Evolutionary conservation across 2,888 invertebrate genomes (phyloP).

Genomic region (Griposia aprilina): DNA sequence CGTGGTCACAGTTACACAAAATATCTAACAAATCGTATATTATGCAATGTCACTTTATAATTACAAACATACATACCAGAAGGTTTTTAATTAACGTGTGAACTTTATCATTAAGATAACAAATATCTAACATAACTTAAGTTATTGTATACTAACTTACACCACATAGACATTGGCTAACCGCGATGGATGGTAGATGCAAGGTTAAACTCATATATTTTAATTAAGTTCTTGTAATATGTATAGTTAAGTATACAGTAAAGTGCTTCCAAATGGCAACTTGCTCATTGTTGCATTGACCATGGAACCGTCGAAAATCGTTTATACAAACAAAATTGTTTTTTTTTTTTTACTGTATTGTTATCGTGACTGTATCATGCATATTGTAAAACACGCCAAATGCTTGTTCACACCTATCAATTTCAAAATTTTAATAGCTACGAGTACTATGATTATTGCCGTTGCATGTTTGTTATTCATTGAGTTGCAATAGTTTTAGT

Average conservation of each 20-base stretch:
- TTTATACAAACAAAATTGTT: conserved; percentile 47
- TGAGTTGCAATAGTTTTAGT: neutral
- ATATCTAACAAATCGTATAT: conserved; percentile 35
- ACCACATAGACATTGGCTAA: conserved; percentile 65
- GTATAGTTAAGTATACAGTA: conserved; percentile 41
- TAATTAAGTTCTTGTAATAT: conserved; percentile 53
- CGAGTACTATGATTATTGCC: conserved; percentile 5
- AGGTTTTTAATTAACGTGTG: conserved; percentile 63
- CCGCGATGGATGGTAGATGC: conserved; percentile 51
- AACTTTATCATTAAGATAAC: conserved; percentile 57
- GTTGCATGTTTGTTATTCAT: conserved; percentile 26
- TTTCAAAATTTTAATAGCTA: conserved; percentile 17
- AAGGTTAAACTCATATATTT: conserved; percentile 64
- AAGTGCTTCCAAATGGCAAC: conserved; percentile 40
- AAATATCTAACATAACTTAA: conserved; percentile 50
- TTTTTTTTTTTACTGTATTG: conserved; percentile 39
- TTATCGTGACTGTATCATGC: conserved; percentile 27
- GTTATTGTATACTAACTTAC: conserved; percentile 63
- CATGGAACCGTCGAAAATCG: conserved; percentile 58
- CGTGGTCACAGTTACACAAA: conserved; percentile 44
- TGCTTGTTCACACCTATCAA: conserved; percentile 34
- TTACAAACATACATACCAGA: conserved; percentile 52
- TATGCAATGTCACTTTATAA: conserved; percentile 55
- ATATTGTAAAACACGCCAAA: conserved; percentile 31
- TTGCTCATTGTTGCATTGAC: conserved; percentile 56